Percentiles rank a stretch among this genome's conserved stretches.
These are phyloP conservation scores for Rhinophrynus dorsalis DNA, from an alignment of 2,797 vertebrate species.

Conservation along the genomic window DNA sequence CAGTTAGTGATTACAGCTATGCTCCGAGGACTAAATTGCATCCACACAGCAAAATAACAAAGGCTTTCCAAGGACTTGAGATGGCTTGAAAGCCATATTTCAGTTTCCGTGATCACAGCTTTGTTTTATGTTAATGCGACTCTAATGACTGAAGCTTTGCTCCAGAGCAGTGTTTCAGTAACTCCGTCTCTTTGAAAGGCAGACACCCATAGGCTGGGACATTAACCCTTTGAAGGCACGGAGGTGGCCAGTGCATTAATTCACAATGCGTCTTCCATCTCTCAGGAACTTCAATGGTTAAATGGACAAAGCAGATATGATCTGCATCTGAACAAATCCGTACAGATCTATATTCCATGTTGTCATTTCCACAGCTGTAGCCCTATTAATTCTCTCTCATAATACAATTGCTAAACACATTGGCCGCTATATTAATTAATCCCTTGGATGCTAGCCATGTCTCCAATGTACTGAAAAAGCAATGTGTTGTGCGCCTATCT, in stretches of 20 bases:
- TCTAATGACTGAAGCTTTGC: slow-evolving; percentile 22
- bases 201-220: slow-evolving; percentile 8
- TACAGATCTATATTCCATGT: slow-evolving; percentile 6
- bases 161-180: slow-evolving; percentile 9
- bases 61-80: slow-evolving; percentile 22
- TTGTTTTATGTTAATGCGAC: slow-evolving; percentile 45
- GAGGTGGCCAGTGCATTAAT: too few relatives aligned
- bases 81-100: slow-evolving; percentile 38
- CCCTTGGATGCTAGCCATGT: too few relatives aligned
- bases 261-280: too few relatives aligned
- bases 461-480: too few relatives aligned
- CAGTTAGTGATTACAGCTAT: slow-evolving; percentile 41
- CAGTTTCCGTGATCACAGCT: slow-evolving; percentile 38
- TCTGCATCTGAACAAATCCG: not conserved
- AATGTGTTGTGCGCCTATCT: too few relatives aligned
- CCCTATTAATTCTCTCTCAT: slow-evolving; percentile 6
- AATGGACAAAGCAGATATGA: slow-evolving; percentile 5
- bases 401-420: not conserved
- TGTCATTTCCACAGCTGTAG: slow-evolving; percentile 15
- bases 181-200: slow-evolving; percentile 13
- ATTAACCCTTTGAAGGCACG: too few relatives aligned
- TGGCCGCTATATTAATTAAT: too few relatives aligned
- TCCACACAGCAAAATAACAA: slow-evolving; percentile 13
- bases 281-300: too few relatives aligned
- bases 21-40: slow-evolving; percentile 34